A percentile compares a stretch with the other conserved stretches of the same genome.
These are phyloP conservation scores for Parazoanthus atlanticus DNA, from an alignment of 92 coral and sea anemone genomes.

Conservation along the genomic window DNA sequence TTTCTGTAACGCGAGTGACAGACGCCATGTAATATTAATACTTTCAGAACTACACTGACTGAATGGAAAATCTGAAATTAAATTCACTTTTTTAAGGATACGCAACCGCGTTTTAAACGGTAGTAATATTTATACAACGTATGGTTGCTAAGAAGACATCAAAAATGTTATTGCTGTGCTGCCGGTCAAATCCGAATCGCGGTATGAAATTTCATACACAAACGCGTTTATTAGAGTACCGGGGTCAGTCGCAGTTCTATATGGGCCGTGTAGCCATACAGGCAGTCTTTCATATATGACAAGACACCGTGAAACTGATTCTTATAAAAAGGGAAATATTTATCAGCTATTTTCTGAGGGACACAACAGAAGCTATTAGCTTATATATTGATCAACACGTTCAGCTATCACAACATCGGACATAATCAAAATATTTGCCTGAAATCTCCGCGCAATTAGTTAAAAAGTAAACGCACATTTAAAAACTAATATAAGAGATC, in stretches of 20 bases:
- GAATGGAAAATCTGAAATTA: background rate
- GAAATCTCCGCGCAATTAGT: background rate
- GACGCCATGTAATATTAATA: slow-evolving; percentile 29
- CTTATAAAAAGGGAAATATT: background rate
- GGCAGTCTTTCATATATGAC: background rate
- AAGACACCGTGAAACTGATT: background rate
- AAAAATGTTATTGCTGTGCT: background rate
- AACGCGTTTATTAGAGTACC: background rate
- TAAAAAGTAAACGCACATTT: no score
- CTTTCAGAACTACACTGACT: background rate
- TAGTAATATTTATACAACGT: no score
- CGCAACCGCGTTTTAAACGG: background rate
- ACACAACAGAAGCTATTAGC: background rate
- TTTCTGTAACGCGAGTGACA: slow-evolving; percentile 49
- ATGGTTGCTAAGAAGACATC: background rate
- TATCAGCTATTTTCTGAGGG: background rate
- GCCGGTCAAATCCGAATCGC: background rate
- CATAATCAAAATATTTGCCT: slow-evolving; percentile 32
- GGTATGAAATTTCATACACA: slow-evolving; percentile 48
- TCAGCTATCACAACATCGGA: slow-evolving; percentile 26
- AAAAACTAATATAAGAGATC: background rate
- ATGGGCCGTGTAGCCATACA: background rate
- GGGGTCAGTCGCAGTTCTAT: slow-evolving; percentile 11
- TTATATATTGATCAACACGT: slow-evolving; percentile 23
- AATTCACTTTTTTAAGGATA: background rate